Base-by-base conservation (phyloP, 1,140 invertebrate genomes). In the Drosophila malerkotliana region DNA sequence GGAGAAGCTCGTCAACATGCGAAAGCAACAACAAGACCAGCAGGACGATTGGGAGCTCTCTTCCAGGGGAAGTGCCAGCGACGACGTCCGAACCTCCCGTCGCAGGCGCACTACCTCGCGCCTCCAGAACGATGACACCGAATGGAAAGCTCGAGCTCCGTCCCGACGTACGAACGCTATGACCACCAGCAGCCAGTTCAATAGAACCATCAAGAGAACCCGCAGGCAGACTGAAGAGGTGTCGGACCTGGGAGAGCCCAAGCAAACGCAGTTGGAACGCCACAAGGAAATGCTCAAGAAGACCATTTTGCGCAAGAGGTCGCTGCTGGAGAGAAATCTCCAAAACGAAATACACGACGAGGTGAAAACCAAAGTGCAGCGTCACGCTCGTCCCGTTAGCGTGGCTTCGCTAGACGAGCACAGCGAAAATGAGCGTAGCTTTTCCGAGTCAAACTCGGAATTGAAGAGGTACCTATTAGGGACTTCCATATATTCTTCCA, bases 221-320 rank as follows among this genome's bases (percentile, higher is more conserved):
- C 81, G 77, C n/a, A 75, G 67, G 45, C 21, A 66, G 21, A 28
- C 57, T 18, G 62, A 79, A 24, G 71, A 81, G 56, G 30, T 48
- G 1, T 51, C 45, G 6, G 66, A 82, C 10, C 54, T 89, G 0
- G 66, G 45, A 7, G 84, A 89, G 9, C 47, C 59, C 2, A 89
- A 69, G 45, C 77, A 89, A 57, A 56, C 62, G 3, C 73, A 80
- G 47, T 37, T 92, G 14, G 76, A 91, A 12, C 79, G 81, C 72
- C 97, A 99, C 68, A 98, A 98, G 89, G 98, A 98, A 91, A 92
- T 96, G 68, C 93, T 99, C 15, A 98, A 98, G 92, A 98, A 98
- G 87, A 98, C 98, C 79, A 98, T 99, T 60, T 94, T 98, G 37
- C 97, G 97, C 78, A 98, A 98, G 91, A 93, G 98, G 76, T 96